These are phyloP conservation scores for Cryptoblepharus egeriae DNA, from an alignment of 2,797 vertebrate species.

Conservation along the genomic window DNA sequence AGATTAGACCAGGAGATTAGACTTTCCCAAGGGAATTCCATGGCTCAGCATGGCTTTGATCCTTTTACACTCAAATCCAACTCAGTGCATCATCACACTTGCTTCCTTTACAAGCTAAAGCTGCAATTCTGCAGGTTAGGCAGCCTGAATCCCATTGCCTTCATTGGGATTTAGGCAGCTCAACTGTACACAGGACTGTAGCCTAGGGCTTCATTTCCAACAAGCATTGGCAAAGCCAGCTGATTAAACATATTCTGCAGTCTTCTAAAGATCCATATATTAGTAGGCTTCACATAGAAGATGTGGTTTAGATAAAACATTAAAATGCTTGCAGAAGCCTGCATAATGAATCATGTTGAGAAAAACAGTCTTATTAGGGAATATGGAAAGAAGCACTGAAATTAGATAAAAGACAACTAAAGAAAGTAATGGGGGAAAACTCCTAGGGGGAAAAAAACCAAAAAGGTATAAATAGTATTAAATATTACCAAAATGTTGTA, in stretches of 20 bases:
- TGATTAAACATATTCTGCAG: slow-evolving; percentile 23
- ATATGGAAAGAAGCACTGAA: background rate
- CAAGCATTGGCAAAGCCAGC: background rate
- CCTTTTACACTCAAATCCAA: background rate
- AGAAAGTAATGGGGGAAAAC: background rate
- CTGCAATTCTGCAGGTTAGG: background rate
- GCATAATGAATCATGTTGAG: background rate
- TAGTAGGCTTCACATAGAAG: slow-evolving; percentile 34
- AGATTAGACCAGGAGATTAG: background rate
- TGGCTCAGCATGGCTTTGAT: background rate
- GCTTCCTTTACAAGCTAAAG: background rate
- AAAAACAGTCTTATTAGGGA: background rate
- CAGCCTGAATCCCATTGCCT: background rate
- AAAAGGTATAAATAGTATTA: background rate
- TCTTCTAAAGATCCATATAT: slow-evolving; percentile 4
- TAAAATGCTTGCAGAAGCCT: background rate
- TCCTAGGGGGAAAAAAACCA: background rate
- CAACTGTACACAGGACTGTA: background rate
- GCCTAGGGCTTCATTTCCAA: background rate
- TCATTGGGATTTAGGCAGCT: slow-evolving; percentile 14
- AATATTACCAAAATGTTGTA: background rate
- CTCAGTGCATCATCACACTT: background rate
- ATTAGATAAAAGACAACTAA: background rate
- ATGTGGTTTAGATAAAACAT: slow-evolving; percentile 19
- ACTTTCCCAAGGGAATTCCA: background rate